phyloP scores from a whole-genome alignment of 2,888 invertebrate genomes.

The Chymomyza caudatula region DNA sequence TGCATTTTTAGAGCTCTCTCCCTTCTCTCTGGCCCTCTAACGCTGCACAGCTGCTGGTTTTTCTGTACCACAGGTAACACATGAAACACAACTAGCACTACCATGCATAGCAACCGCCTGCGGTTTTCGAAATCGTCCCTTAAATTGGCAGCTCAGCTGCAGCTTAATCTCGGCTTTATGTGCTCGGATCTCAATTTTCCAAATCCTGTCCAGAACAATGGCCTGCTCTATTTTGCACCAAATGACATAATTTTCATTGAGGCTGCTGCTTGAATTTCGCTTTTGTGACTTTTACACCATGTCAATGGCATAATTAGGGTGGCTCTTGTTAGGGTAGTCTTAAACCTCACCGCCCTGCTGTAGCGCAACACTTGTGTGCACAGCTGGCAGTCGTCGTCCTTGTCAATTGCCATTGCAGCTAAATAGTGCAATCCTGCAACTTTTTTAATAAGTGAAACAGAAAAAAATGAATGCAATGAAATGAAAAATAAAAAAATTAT shows the following conservation, averaged over 20 bases:
- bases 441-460: slow-evolving; percentile 22
- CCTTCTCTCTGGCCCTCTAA: background rate
- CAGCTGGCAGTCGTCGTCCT: slow-evolving; percentile 50
- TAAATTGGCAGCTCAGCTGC: slow-evolving; percentile 23
- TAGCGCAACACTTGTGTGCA: slow-evolving; percentile 51
- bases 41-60: background rate
- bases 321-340: slow-evolving; percentile 11
- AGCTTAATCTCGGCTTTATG: slow-evolving; percentile 5
- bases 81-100: no score
- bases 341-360: slow-evolving; percentile 21
- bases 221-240: slow-evolving; percentile 19
- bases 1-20: slow-evolving; percentile 8
- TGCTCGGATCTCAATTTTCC: slow-evolving; percentile 3
- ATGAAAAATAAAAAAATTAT: slow-evolving; percentile 45
- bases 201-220: background rate
- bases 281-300: slow-evolving; percentile 58
- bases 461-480: background rate
- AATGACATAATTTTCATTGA: slow-evolving; percentile 44
- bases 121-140: slow-evolving; percentile 43
- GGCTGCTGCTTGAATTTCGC: slow-evolving; percentile 42
- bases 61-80: slow-evolving; percentile 14
- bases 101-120: no score
- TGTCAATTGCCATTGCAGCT: slow-evolving; percentile 27
- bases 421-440: slow-evolving; percentile 54
- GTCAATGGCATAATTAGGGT: slow-evolving; percentile 58